Base-by-base conservation (phyloP, 2,888 invertebrate genomes). In the Lysandra coridon region DNA sequence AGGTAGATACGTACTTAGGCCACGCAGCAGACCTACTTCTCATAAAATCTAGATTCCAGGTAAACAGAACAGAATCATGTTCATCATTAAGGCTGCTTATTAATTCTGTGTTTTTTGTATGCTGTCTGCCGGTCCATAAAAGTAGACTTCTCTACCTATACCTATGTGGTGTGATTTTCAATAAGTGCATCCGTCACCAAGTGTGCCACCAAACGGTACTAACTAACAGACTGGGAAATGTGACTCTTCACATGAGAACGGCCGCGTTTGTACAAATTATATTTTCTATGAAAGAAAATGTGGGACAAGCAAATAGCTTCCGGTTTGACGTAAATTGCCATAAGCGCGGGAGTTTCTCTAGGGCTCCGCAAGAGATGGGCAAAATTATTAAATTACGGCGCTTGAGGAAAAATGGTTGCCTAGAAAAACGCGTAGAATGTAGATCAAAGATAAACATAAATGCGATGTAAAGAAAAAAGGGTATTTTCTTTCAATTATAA, bases 151-250 rank as follows among this genome's bases (percentile, higher is more conserved):
- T 23, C 23, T 62, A n/a, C 23, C 64, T 30, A 10, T 64, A 64
- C 69, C 33, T 69, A 69, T 14, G 14, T 69, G 23, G 40, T n/a
- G 12, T 30, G 10, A 23, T 75, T 30, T 53, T 53, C 76, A 57
- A 76, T 76, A 80, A 44, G 40, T 62, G 75, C 76, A 79, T 80
- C 80, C 80, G 80, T 80, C 78, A 80, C 81, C 84, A 87, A 87
- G 86, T 90, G 83, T 87, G 88, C 85, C 90, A 85, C 83, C 82
- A 82, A 90, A 90, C 90, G 88, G 90, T 89, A 33, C 81, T 86
- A 85, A 85, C 86, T 83, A 86, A 83, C 83, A 81, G 81, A 80
- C 81, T 74, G 78, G 80, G 78, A 69, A 69, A 79, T 87, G 87
- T 84, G 90, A 90, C 88, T 82, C 83, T 84, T 86, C 86, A 83